Evolutionary conservation across 1,140 invertebrate species (phyloP), one percentile per base, ranked within the genome.

Genomic region (Hyphantria cunea): DNA sequence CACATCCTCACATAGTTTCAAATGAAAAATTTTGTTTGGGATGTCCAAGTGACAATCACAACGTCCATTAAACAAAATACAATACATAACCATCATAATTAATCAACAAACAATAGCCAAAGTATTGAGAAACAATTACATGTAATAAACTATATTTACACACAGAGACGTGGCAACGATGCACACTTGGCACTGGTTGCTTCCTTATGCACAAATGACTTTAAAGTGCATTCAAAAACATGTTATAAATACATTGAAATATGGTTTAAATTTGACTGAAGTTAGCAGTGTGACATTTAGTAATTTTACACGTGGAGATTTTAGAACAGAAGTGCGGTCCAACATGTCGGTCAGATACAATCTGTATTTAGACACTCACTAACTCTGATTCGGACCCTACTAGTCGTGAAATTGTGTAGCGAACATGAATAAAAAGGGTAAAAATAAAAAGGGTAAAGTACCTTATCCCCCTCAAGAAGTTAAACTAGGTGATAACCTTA

Each of bases 351-450:
- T 80, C 78, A 89, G 86, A 84, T 45, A 47, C 32, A 41, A 44
- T 66, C 73, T 70, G 70, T 60, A 75, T 72, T 79, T 75, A 75
- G 70, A 71, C 67, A 68, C 41, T 39, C 65, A 68, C 65, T 56
- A 63, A 50, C 47, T 64, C 65, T 17, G 65, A 50, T 51, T 51
- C 50, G 47, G 14, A 25, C 34, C 55, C 50, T 62, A 56, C 44
- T 58, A 58, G 55, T 58, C 55, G 55, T 49, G 53, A 33, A 48
- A 41, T 33, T 15, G 17, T 48, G 11, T 59, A 25, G 47, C 32
- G 37, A 59, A 62, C 66, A 90, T 88, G 85, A 88, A 84, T 55
- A 90, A 86, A 66, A 90, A 88, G 53, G 64, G 64, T 63, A 87
- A 87, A 77, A 74, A 76, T 68, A 88, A 87, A 79, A 79, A 78